A percentile compares a stretch with the other conserved stretches of the same genome.
Conservation (phyloP, 2,113 vertebrate genomes). For the Leptosomus discolor region DNA sequence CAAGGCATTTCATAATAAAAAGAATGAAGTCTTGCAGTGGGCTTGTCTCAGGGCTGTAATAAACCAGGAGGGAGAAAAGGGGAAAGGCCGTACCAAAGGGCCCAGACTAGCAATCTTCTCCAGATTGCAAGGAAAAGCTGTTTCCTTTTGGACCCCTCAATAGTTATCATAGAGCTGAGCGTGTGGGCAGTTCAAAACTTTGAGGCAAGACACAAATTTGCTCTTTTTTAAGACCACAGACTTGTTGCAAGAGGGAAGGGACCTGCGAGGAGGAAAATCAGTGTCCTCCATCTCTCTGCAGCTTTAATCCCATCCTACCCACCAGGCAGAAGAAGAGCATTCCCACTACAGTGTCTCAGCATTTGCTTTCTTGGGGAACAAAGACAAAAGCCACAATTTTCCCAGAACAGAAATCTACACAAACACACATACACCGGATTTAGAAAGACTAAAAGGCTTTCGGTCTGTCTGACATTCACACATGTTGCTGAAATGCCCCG, state of each 20-base stretch:
- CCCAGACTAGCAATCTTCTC: background rate
- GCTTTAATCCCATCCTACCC: background rate
- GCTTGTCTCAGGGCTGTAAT: background rate
- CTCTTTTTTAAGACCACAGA: background rate
- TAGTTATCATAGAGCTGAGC: background rate
- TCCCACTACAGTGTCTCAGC: background rate
- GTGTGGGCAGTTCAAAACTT: background rate
- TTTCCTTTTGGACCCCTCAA: background rate
- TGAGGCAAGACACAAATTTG: background rate
- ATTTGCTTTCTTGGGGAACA: background rate
- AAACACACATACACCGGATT: background rate
- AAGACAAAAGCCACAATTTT: background rate
- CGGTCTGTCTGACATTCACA: background rate
- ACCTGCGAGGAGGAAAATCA: background rate
- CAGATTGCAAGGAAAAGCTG: background rate
- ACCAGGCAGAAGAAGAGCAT: background rate
- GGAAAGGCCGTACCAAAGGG: background rate
- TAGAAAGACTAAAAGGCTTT: background rate
- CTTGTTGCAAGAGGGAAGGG: background rate
- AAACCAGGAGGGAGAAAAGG: background rate
- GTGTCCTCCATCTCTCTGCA: background rate
- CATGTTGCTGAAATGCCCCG: accelerated
- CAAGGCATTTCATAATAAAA: background rate
- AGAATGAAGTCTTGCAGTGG: background rate
- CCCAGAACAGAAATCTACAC: background rate